phyloP scores from a whole-genome alignment of 1,140 invertebrate species.

The Hetaerina americana region DNA sequence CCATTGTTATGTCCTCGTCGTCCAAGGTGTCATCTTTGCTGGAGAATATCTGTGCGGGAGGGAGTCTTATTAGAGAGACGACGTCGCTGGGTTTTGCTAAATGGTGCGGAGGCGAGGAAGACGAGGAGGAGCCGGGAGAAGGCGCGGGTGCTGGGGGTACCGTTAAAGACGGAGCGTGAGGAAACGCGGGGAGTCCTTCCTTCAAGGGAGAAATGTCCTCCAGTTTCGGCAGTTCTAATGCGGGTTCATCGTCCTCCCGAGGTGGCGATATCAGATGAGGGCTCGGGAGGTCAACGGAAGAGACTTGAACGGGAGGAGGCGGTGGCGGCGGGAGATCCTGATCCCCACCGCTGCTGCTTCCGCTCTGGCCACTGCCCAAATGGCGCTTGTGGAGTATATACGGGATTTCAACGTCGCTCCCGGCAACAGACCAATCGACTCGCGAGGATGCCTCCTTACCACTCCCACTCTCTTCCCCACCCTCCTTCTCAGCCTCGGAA shows the following conservation, averaged over 20 bases:
- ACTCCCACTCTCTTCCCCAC: neutral
- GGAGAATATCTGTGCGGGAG: slow-evolving; percentile 71
- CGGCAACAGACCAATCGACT: neutral
- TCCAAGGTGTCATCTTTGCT: slow-evolving; percentile 71
- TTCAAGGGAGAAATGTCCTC: neutral
- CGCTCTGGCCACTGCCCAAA: neutral
- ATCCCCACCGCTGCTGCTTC: neutral
- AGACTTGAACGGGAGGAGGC: neutral
- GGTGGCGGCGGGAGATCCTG: neutral
- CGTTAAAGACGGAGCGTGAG: neutral
- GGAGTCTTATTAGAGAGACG: slow-evolving; percentile 58
- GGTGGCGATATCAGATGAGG: slow-evolving; percentile 33
- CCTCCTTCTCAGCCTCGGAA: neutral
- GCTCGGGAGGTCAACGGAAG: neutral
- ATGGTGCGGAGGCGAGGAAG: neutral
- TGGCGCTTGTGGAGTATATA: slow-evolving; percentile 70
- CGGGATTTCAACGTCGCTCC: slow-evolving; percentile 37
- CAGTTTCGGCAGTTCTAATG: neutral
- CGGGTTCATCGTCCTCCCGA: neutral
- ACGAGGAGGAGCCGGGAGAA: neutral
- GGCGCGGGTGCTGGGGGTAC: neutral
- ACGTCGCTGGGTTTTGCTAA: slow-evolving; percentile 26
- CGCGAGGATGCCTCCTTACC: neutral
- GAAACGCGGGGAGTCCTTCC: neutral
- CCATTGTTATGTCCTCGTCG: neutral